These are phyloP conservation scores for Bufotes viridis DNA, from an alignment of 2,797 vertebrate species.

Conservation along the genomic window DNA sequence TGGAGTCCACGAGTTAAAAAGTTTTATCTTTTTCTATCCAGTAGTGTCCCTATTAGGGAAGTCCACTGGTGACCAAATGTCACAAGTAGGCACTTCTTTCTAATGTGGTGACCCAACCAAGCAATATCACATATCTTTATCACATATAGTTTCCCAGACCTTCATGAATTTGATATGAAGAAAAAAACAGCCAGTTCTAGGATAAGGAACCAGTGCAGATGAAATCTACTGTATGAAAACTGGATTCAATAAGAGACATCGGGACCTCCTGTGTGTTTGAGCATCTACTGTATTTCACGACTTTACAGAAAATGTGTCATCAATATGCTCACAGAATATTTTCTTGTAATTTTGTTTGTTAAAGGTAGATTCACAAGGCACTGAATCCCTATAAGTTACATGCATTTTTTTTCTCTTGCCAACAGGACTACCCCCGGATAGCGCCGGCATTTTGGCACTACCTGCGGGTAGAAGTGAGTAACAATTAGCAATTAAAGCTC, in stretches of 20 bases:
- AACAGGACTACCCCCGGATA: conserved; percentile 78
- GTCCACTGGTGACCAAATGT: no score
- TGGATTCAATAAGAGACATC: neutral
- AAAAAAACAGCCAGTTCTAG: neutral
- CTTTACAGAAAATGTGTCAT: neutral
- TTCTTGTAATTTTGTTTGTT: neutral
- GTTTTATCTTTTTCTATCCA: neutral
- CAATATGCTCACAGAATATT: neutral
- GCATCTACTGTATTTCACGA: neutral
- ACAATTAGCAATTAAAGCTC: conserved; percentile 68
- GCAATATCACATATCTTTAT: neutral
- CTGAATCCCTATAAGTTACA: conserved; percentile 15
- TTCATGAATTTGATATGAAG: neutral
- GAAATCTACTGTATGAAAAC: neutral
- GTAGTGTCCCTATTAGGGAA: neutral
- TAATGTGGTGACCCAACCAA: neutral
- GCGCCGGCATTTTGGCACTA: conserved; percentile 79
- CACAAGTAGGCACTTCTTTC: neutral
- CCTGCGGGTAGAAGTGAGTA: conserved; percentile 80
- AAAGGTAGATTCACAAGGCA: neutral
- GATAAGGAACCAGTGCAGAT: neutral
- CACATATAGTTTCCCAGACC: neutral
- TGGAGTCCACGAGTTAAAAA: neutral
- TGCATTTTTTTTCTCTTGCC: conserved; percentile 72
- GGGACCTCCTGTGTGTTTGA: neutral